Conservation (phyloP, 2,888 invertebrate species). For the Mactromeris polynyma region DNA sequence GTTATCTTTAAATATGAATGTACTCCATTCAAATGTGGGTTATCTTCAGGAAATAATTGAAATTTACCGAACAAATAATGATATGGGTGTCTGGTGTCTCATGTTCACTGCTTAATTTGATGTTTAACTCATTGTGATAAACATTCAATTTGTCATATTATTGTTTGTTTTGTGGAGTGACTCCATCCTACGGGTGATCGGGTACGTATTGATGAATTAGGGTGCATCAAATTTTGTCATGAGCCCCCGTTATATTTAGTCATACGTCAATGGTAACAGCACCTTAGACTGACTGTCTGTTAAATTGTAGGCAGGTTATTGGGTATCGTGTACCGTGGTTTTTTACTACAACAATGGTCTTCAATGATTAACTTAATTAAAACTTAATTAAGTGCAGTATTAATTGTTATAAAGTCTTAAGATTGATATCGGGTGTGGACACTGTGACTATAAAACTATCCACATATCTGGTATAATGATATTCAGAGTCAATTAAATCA, state of each 20-base stretch:
- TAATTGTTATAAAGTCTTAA: not conserved
- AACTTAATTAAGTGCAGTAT: conserved; percentile 7
- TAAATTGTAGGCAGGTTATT: not conserved
- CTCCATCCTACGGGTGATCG: not conserved
- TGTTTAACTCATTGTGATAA: not conserved
- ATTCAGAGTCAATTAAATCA: not conserved
- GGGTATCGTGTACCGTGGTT: not conserved
- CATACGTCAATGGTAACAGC: not conserved
- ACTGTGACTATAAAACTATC: not conserved
- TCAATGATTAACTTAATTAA: conserved; percentile 14
- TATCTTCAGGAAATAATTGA: not conserved
- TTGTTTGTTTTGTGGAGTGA: not conserved
- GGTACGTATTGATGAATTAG: not conserved
- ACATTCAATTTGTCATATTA: not conserved
- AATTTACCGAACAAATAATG: not conserved
- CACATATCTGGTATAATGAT: not conserved
- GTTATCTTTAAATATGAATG: not conserved
- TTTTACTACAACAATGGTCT: not conserved
- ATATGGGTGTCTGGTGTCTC: not conserved
- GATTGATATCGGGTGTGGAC: conserved; percentile 13
- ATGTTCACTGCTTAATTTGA: too few relatives aligned
- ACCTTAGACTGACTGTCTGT: not conserved
- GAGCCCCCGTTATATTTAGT: not conserved
- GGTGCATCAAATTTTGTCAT: not conserved
- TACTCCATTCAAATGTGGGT: not conserved